Evolutionary conservation across 2,797 vertebrate species (phyloP).

Genomic region (Tauraco hartlaubi): DNA sequence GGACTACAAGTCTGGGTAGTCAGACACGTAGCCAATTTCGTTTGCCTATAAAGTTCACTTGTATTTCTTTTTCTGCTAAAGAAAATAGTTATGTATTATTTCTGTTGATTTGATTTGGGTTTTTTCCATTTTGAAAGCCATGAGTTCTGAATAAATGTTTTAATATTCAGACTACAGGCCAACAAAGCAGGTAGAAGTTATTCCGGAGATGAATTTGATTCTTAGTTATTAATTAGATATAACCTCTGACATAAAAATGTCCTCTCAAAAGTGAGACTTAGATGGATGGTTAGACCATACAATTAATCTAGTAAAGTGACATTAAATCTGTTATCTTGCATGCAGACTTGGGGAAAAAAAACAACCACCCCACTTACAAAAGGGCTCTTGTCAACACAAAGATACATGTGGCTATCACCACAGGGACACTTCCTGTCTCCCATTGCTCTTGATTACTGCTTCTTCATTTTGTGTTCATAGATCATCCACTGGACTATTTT

Average conservation of each 20-base stretch:
- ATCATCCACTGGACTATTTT: neutral
- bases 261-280: neutral
- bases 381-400: neutral
- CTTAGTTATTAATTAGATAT: neutral
- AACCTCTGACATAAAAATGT: neutral
- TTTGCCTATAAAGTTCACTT: neutral
- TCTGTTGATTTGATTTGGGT: neutral
- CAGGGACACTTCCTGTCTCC: neutral
- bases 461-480: neutral
- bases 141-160: neutral
- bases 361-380: accelerated
- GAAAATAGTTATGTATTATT: neutral
- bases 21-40: neutral
- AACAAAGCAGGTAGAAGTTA: neutral
- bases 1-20: neutral
- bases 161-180: neutral
- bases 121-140: neutral
- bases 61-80: neutral
- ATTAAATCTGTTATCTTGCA: neutral
- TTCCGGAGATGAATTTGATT: neutral
- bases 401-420: neutral
- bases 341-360: neutral
- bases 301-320: neutral
- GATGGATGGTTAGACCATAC: neutral
- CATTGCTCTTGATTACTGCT: neutral